phyloP scores from a whole-genome alignment of 2,888 invertebrate genomes.

The Cryptophagus acutangulus region DNA sequence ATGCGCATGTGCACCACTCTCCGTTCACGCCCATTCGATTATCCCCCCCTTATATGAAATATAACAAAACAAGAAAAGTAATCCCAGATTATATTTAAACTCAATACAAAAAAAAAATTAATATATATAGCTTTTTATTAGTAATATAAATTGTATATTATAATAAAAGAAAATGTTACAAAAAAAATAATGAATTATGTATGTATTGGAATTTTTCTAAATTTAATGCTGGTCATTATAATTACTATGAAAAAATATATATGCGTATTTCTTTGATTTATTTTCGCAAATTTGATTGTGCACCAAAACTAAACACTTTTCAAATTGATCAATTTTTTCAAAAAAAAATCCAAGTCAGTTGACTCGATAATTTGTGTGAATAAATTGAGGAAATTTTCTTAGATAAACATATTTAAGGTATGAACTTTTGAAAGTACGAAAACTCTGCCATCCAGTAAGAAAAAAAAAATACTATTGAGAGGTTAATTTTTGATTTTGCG shows the following conservation, averaged over 20 bases:
- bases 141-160: constrained; percentile 36
- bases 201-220: constrained; percentile 32
- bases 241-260: constrained; percentile 6
- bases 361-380: too few relatives aligned
- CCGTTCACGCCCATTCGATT: too few relatives aligned
- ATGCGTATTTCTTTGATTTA: constrained; percentile 10
- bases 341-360: too few relatives aligned
- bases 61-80: constrained; percentile 16
- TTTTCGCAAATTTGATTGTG: neutral
- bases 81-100: constrained; percentile 29
- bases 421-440: constrained; percentile 39
- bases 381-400: too few relatives aligned
- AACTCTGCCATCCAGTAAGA: constrained; percentile 36
- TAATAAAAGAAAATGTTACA: constrained; percentile 37
- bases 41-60: constrained; percentile 23
- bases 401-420: too few relatives aligned
- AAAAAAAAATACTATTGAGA: constrained; percentile 16
- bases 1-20: too few relatives aligned
- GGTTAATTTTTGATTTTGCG: constrained; percentile 8
- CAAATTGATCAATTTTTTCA: too few relatives aligned
- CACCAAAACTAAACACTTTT: neutral
- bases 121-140: constrained; percentile 35
- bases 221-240: constrained; percentile 31
- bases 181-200: constrained; percentile 32
- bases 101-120: constrained; percentile 22